Conservation (phyloP, 1,140 invertebrate species). For the Centruroides vittatus region DNA sequence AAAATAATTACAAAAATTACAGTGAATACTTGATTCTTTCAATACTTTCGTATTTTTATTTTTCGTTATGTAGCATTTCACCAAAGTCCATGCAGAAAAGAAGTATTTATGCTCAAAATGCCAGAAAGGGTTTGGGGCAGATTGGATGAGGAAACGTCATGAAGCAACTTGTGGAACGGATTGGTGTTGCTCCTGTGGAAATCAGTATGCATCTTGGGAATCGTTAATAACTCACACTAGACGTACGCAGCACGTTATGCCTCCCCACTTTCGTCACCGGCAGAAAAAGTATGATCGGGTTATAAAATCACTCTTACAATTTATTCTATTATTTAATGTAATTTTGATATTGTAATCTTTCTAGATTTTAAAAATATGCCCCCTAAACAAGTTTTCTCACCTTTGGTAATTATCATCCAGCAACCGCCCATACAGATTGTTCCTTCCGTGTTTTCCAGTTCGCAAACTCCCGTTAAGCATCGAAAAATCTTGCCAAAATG, state of each 20-base stretch:
- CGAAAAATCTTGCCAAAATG: too few relatives aligned
- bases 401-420: too few relatives aligned
- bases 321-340: too few relatives aligned
- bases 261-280: background rate
- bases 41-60: background rate
- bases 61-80: slow-evolving; percentile 8
- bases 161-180: slow-evolving; percentile 11
- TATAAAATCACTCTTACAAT: too few relatives aligned
- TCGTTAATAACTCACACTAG: slow-evolving; percentile 15
- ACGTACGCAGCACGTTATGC: slow-evolving; percentile 10
- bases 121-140: slow-evolving; percentile 8
- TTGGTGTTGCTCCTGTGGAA: slow-evolving; percentile 14
- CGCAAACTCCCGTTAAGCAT: too few relatives aligned
- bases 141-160: slow-evolving; percentile 9
- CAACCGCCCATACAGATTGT: too few relatives aligned
- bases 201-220: slow-evolving; percentile 12
- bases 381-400: too few relatives aligned
- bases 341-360: too few relatives aligned
- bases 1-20: background rate
- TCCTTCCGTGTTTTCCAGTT: too few relatives aligned
- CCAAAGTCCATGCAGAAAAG: slow-evolving; percentile 18
- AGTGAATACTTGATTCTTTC: background rate
- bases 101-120: slow-evolving; percentile 13
- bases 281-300: too few relatives aligned
- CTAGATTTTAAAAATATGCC: too few relatives aligned